These are phyloP conservation scores for Typhlomys cinereus DNA, from an alignment of 2,113 vertebrate genomes.

Conservation along the genomic window DNA sequence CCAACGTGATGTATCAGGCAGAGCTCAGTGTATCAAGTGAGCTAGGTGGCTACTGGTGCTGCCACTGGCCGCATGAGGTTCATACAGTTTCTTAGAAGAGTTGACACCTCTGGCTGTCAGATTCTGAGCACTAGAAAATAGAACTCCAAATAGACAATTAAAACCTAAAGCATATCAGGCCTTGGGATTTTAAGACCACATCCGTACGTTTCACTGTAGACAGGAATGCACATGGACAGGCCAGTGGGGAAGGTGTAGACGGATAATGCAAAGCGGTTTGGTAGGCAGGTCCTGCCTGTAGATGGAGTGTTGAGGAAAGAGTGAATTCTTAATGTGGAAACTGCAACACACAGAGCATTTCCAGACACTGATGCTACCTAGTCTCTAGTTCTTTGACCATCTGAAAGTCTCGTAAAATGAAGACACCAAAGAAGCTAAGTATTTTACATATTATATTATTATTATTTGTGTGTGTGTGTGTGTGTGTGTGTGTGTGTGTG, in stretches of 20 bases:
- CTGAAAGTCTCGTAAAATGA: neutral
- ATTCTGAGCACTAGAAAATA: neutral
- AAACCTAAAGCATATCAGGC: neutral
- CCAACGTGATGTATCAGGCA: too few species aligned
- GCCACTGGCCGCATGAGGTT: neutral
- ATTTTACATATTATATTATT: too few species aligned
- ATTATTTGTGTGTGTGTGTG: too few species aligned
- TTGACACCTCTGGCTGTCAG: neutral
- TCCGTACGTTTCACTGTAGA: neutral
- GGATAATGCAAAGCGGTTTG: too few species aligned
- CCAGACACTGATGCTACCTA: neutral
- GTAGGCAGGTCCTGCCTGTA: neutral
- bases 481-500: too few species aligned
- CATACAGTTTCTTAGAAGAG: neutral
- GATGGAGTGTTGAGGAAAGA: neutral
- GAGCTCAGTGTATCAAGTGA: accelerated
- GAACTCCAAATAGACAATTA: neutral
- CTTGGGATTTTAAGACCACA: neutral
- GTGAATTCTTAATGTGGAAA: neutral
- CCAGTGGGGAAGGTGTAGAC: neutral
- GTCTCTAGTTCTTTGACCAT: neutral
- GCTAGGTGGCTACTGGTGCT: neutral
- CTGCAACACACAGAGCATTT: neutral
- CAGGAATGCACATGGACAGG: neutral
- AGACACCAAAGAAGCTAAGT: neutral